Evolutionary conservation across 2,797 vertebrate species (phyloP), one percentile per base, ranked within the genome.

Genomic region (Gobio occitaniae): DNA sequence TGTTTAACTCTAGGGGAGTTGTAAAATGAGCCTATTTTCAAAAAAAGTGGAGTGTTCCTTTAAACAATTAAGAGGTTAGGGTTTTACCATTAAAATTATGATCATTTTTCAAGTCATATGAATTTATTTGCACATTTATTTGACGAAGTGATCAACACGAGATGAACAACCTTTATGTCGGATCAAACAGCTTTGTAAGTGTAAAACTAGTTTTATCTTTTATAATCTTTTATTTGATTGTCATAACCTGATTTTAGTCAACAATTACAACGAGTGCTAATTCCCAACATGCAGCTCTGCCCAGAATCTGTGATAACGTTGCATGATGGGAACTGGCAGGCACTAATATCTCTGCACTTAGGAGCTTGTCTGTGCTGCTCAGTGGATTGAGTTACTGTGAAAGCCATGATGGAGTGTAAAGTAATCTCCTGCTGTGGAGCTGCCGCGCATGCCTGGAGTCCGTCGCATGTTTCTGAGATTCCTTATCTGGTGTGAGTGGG

Each of bases 371-470:
- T 76, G 78, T 76, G 78, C 90, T 61, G 86, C 81, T 85, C 32
- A 41, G 76, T 56, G 88, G 91, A 92, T 94, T 86, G 38, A 84
- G 92, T 94, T 94, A 93, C 94, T 52, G 88, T 92, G 90, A 94
- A 94, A 94, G 89, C 91, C 94, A 94, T 95, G 94, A 95, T 93
- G 89, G 89, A 66, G 94, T 93, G 94, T 93, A 95, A 95, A 94
- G 89, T 81, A 92, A 95, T 93, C 94, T 78, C 74, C 68, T 74
- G 61, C 48, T 65, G 50, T 66, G 54, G 59, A 84, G 84, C 84
- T 86, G 84, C 81, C 77, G 36, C 36, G 56, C 87, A 86, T 88
- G 65, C 84, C 72, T 86, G 52, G 29, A 59, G 78, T 88, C 75
- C 44, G 70, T 75, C 25, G 74, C 78, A 78, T 87, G 47, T 68